Conservation (phyloP, 2,113 vertebrate genomes). For the Bungarus multicinctus region DNA sequence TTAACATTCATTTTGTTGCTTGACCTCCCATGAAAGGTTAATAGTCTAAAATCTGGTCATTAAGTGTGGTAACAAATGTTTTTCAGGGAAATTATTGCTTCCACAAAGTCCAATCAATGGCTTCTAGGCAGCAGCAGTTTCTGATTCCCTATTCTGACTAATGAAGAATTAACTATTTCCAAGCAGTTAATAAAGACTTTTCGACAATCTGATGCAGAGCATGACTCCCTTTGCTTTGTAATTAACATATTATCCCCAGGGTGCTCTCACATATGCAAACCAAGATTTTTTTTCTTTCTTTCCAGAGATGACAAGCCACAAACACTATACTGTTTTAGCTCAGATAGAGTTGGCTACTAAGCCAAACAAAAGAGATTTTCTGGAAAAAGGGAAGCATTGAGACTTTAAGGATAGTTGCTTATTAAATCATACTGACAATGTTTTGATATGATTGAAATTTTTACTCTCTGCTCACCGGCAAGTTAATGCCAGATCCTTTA, state of each 20-base stretch:
- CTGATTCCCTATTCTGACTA: constrained; percentile 62
- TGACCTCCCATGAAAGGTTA: constrained; percentile 68
- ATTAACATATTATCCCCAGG: constrained; percentile 40
- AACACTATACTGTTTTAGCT: constrained; percentile 34
- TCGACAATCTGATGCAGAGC: constrained; percentile 61
- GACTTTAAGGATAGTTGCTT: constrained; percentile 38
- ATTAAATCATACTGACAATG: constrained; percentile 16
- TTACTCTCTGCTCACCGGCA: constrained; percentile 5
- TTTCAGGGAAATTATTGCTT: constrained; percentile 67
- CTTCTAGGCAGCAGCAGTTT: constrained; percentile 58
- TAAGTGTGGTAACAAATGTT: constrained; percentile 70
- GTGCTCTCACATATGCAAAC: constrained; percentile 10
- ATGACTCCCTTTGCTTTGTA: constrained; percentile 51
- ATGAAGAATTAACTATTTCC: constrained; percentile 74
- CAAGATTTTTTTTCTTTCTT: constrained; percentile 30
- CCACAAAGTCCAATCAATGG: constrained; percentile 69
- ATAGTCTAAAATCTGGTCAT: constrained; percentile 67
- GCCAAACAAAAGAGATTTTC: constrained; percentile 19
- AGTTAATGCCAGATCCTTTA: constrained; percentile 40
- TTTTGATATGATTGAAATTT: background rate
- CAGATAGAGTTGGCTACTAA: constrained; percentile 2
- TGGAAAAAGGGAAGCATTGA: constrained; percentile 7
- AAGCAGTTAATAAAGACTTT: constrained; percentile 72
- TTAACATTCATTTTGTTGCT: constrained; percentile 63
- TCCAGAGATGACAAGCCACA: constrained; percentile 33